These are phyloP conservation scores for Gorsachius magnificus DNA, from an alignment of 2,797 vertebrate genomes.

Conservation along the genomic window DNA sequence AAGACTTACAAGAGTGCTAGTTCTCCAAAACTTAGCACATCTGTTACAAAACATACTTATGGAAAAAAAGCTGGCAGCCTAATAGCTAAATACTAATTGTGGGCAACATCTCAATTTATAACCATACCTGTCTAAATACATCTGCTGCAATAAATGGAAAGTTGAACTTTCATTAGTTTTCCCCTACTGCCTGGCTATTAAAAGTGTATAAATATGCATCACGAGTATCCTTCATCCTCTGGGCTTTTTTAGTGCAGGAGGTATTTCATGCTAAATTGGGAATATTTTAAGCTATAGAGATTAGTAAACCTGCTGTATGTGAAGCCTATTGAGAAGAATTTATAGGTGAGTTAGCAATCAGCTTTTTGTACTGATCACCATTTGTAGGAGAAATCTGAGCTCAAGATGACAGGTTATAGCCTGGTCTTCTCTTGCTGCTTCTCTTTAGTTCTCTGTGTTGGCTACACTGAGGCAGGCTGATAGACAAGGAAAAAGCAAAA, in stretches of 20 bases:
- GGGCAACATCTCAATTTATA: constrained; percentile 33
- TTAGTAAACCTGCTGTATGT: background rate
- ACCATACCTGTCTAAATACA: constrained; percentile 20
- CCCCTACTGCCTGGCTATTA: constrained; percentile 30
- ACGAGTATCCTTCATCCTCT: background rate
- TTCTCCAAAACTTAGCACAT: constrained; percentile 31
- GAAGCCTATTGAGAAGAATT: background rate
- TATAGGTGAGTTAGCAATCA: background rate
- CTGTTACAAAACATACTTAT: background rate
- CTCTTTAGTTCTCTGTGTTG: background rate
- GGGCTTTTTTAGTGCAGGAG: background rate
- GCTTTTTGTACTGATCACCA: background rate
- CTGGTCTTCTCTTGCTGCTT: background rate
- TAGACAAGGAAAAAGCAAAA: background rate
- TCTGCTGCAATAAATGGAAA: constrained; percentile 29
- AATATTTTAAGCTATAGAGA: background rate
- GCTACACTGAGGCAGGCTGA: background rate
- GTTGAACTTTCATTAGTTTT: constrained; percentile 28
- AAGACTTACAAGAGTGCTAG: constrained; percentile 25
- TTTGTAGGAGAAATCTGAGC: background rate
- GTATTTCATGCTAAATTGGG: background rate
- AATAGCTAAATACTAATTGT: background rate
- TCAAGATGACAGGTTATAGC: background rate
- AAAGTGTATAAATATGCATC: constrained; percentile 2
- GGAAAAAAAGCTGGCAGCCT: background rate